Conservation (phyloP, 2,797 vertebrate species). For the Darevskia mixta region DNA sequence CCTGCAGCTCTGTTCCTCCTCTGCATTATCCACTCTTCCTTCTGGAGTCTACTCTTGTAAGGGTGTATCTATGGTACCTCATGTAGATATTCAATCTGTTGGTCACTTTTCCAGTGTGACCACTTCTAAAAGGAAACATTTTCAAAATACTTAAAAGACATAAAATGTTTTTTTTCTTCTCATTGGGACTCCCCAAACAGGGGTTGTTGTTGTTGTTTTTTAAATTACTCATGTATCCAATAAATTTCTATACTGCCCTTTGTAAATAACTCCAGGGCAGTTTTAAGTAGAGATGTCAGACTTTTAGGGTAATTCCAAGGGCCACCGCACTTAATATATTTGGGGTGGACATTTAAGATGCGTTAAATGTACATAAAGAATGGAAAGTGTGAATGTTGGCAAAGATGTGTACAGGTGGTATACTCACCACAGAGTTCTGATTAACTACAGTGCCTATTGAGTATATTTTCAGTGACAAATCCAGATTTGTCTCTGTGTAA, state of each 20-base stretch:
- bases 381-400: not conserved
- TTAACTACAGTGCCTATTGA: not conserved
- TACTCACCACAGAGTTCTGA: not conserved
- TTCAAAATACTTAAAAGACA: not conserved
- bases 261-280: not conserved
- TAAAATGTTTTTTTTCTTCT: rapidly evolving
- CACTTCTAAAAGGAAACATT: not conserved
- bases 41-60: not conserved
- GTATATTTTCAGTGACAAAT: not conserved
- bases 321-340: not conserved
- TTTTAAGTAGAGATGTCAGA: not conserved
- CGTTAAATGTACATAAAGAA: not conserved
- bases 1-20: too few relatives aligned
- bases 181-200: not conserved
- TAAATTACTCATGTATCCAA: too few relatives aligned
- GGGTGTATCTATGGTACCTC: too few relatives aligned
- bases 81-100: not conserved
- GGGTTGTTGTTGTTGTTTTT: rapidly evolving
- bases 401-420: not conserved
- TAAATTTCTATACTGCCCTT: too few relatives aligned
- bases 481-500: not conserved
- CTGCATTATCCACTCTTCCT: not conserved
- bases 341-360: not conserved
- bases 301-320: not conserved
- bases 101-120: not conserved